These are phyloP conservation scores for Muscidifurax raptorellus DNA, from an alignment of 1,140 invertebrate species.

Conservation along the genomic window DNA sequence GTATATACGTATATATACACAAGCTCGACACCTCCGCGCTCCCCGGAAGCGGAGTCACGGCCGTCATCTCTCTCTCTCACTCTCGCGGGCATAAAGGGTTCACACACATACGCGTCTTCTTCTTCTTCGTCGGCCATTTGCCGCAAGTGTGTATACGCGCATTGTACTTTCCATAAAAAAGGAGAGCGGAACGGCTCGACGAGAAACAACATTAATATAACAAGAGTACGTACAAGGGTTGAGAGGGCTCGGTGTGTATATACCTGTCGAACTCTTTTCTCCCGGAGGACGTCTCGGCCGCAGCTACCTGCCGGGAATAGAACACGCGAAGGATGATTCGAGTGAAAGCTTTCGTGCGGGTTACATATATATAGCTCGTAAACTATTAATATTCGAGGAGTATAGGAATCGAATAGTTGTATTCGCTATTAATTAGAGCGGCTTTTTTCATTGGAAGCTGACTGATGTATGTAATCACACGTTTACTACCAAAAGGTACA, in stretches of 20 bases:
- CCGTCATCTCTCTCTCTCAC: conserved; percentile 23
- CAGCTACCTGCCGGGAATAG: conserved; percentile 1
- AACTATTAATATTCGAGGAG: background rate
- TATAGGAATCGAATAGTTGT: conserved; percentile 51
- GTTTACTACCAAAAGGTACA: no score
- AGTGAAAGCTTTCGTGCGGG: background rate
- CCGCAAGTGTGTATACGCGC: background rate
- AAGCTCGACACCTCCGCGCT: background rate
- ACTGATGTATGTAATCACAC: conserved; percentile 56
- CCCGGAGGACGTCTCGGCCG: background rate
- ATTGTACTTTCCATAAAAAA: conserved; percentile 34
- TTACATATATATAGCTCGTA: no score
- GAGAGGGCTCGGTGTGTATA: background rate
- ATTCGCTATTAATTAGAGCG: conserved; percentile 60
- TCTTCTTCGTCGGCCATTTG: conserved; percentile 31
- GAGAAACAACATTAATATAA: conserved; percentile 19
- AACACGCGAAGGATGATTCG: background rate
- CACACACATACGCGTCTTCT: background rate
- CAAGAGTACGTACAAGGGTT: conserved; percentile 31
- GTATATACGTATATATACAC: background rate
- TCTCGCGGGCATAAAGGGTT: conserved; percentile 1
- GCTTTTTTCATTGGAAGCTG: conserved; percentile 34
- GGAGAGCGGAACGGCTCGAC: background rate
- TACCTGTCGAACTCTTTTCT: conserved; percentile 19
- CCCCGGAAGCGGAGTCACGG: conserved; percentile 40